Conservation (phyloP, 2,113 vertebrate species). For the Ctenomys sociabilis region DNA sequence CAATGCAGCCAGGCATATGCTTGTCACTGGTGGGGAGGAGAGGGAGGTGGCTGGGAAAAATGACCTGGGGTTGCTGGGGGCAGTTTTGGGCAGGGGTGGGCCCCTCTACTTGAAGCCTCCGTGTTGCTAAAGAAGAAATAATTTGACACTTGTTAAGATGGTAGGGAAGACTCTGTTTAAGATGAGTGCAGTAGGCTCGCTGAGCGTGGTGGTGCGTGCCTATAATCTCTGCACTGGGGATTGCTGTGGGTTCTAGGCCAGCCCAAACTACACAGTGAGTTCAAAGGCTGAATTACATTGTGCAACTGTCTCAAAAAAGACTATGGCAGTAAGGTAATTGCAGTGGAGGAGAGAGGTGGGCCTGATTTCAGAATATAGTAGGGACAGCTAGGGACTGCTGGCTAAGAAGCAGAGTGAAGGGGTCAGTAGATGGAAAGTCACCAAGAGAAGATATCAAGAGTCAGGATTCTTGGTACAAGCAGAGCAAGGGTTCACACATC, state of each 20-base stretch:
- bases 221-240: not conserved
- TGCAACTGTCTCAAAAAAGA: not conserved
- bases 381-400: not conserved
- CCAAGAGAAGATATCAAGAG: not conserved
- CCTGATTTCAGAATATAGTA: not conserved
- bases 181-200: not conserved
- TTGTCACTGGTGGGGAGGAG: not conserved
- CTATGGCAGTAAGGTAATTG: not conserved
- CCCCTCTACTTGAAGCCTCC: not conserved
- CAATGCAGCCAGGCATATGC: not conserved
- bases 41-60: not conserved
- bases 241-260: not conserved
- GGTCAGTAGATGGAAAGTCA: not conserved
- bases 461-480: not conserved
- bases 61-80: not conserved
- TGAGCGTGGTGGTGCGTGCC: not conserved
- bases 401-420: not conserved
- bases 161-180: not conserved
- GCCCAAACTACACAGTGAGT: not conserved
- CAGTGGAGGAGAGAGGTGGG: not conserved
- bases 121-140: constrained; percentile 28
- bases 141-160: not conserved
- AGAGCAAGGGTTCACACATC: not conserved
- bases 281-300: not conserved
- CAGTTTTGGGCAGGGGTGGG: not conserved